A percentile compares a stretch with the other conserved stretches of the same genome.
Evolutionary conservation across 2,797 vertebrate species (phyloP).

Genomic region (Tachyglossus aculeatus): DNA sequence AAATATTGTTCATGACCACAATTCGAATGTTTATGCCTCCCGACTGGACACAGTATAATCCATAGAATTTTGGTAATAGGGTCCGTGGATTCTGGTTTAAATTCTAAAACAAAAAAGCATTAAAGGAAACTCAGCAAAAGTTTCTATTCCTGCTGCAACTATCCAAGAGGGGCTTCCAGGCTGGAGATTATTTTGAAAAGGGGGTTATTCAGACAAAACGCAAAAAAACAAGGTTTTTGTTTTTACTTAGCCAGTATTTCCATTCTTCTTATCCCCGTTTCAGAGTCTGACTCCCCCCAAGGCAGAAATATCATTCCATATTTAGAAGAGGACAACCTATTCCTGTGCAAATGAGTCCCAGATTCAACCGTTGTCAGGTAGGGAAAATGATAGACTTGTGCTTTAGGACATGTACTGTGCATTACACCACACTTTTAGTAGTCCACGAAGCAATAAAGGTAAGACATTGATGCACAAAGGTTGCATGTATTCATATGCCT

Average conservation of each 20-base stretch:
- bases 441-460: too few relatives aligned
- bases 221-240: neutral
- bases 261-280: neutral
- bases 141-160: neutral
- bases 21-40: constrained; percentile 87
- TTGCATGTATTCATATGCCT: too few relatives aligned
- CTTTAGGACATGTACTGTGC: too few relatives aligned
- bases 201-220: neutral
- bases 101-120: constrained; percentile 78
- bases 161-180: neutral
- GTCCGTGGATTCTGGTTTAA: constrained; percentile 97
- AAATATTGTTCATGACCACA: constrained; percentile 96
- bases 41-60: constrained; percentile 93
- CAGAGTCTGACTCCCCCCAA: neutral
- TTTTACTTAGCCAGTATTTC: neutral
- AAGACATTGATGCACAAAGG: too few relatives aligned
- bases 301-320: neutral
- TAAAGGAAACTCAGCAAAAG: neutral
- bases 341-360: too few relatives aligned
- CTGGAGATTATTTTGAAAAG: too few relatives aligned
- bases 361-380: too few relatives aligned
- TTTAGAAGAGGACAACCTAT: neutral
- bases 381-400: too few relatives aligned
- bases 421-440: too few relatives aligned
- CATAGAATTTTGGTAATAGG: constrained; percentile 96